These are phyloP conservation scores for Eumerus sabulonum DNA, from an alignment of 2,888 invertebrate genomes.

Conservation along the genomic window DNA sequence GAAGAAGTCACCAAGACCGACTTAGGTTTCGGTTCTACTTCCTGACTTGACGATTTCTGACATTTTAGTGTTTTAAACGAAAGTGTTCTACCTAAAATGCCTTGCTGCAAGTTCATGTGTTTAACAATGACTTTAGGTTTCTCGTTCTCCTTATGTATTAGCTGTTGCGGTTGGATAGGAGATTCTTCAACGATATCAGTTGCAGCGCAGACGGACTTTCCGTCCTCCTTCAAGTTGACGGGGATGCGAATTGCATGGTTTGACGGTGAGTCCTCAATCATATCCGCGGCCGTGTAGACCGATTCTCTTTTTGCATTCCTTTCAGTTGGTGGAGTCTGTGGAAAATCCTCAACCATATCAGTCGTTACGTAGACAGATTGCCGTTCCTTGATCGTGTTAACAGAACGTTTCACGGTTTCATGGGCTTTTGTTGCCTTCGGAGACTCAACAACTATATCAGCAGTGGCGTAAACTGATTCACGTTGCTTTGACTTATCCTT, in stretches of 20 bases:
- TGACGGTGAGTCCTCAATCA: constrained; percentile 5
- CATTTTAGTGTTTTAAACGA: no score
- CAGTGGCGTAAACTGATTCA: not conserved
- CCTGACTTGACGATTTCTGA: no score
- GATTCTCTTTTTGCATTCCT: constrained; percentile 1
- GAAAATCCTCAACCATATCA: constrained; percentile 39
- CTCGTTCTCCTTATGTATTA: not conserved
- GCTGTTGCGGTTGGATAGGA: not conserved
- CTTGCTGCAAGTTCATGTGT: constrained; percentile 21
- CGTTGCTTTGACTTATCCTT: not conserved
- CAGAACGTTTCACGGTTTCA: not conserved
- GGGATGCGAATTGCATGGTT: no score
- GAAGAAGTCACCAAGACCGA: no score
- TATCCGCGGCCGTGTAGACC: constrained; percentile 1
- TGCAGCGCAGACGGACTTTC: not conserved
- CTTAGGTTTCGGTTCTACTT: no score
- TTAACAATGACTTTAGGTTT: constrained; percentile 14
- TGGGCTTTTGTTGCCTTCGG: not conserved
- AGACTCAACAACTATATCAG: constrained; percentile 6
- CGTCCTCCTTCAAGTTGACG: not conserved
- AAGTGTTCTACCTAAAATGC: not conserved
- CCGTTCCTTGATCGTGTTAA: not conserved
- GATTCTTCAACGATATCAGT: not conserved
- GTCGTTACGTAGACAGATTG: constrained; percentile 25
- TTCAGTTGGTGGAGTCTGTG: no score